Evolutionary conservation across 2,888 invertebrate species (phyloP).

Genomic region (Papilio elwesi): DNA sequence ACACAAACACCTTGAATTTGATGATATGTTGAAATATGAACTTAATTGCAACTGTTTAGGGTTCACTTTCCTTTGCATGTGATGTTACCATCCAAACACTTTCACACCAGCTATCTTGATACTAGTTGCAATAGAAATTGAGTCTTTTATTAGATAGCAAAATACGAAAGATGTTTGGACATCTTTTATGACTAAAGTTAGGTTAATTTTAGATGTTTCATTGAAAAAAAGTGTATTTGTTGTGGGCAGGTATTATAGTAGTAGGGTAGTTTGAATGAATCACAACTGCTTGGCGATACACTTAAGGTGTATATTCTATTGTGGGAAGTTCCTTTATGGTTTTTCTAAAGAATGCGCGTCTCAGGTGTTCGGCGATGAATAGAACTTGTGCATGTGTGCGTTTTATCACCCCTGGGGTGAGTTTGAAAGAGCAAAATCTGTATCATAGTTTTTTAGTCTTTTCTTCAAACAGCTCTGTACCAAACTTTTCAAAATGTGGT

Average conservation of each 20-base stretch:
- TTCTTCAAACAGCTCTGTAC: too few species aligned
- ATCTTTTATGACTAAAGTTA: conserved; percentile 16
- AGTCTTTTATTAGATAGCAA: neutral
- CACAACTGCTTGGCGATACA: neutral
- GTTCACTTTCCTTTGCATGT: conserved; percentile 2
- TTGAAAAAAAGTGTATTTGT: conserved; percentile 20
- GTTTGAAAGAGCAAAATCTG: neutral
- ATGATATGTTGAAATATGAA: conserved; percentile 40
- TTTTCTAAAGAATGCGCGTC: conserved; percentile 29
- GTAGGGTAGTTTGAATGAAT: conserved; percentile 2
- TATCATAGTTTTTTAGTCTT: neutral
- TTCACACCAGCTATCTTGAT: conserved; percentile 13
- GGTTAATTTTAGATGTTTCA: conserved; percentile 8
- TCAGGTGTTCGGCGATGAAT: conserved; percentile 39
- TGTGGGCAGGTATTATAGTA: conserved; percentile 24
- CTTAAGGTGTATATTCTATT: conserved; percentile 25
- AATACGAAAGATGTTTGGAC: neutral
- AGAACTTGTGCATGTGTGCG: conserved; percentile 36
- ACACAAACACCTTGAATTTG: conserved; percentile 48
- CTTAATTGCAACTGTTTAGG: conserved; percentile 38
- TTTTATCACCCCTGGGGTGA: conserved; percentile 8
- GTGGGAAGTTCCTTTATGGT: conserved; percentile 2
- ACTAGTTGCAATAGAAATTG: neutral
- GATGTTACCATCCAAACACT: neutral
- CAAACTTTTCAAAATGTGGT: too few species aligned